Conservation (phyloP, 2,888 invertebrate genomes). For the Oegoconia quadripuncta region DNA sequence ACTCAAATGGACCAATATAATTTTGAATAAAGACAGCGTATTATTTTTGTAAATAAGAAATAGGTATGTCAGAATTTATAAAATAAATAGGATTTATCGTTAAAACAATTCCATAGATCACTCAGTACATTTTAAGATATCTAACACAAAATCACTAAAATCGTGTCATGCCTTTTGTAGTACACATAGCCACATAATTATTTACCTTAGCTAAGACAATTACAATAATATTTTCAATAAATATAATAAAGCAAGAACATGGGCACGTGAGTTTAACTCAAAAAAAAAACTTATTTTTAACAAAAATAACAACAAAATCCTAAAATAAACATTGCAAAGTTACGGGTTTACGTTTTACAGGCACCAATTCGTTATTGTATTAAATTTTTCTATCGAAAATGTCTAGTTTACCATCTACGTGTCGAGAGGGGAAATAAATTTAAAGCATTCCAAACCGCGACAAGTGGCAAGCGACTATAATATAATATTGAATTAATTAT, state of each 20-base stretch:
- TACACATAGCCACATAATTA: conserved; percentile 1
- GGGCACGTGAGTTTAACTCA: conserved; percentile 71
- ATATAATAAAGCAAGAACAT: conserved; percentile 60
- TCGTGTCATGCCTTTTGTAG: conserved; percentile 12
- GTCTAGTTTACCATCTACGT: not conserved
- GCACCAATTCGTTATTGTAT: conserved; percentile 8
- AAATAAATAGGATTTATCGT: conserved; percentile 42
- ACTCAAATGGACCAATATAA: conserved; percentile 9
- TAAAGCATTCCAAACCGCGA: conserved; percentile 29
- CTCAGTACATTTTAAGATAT: conserved; percentile 33
- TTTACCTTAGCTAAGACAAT: not conserved
- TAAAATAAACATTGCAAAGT: conserved; percentile 15
- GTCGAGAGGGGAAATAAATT: conserved; percentile 16
- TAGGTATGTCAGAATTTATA: conserved; percentile 19
- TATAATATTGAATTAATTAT: conserved; percentile 35
- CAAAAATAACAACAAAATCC: conserved; percentile 35
- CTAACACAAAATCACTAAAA: conserved; percentile 33
- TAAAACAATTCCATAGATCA: conserved; percentile 33
- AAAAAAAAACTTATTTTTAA: conserved; percentile 27
- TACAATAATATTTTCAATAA: conserved; percentile 35
- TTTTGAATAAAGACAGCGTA: conserved; percentile 22
- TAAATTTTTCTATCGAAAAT: not conserved
- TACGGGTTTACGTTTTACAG: no score
- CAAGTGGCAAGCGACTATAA: conserved; percentile 54
- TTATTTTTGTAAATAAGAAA: not conserved